phyloP scores from a whole-genome alignment of 1,140 invertebrate genomes.

The Pectinophora gossypiella region DNA sequence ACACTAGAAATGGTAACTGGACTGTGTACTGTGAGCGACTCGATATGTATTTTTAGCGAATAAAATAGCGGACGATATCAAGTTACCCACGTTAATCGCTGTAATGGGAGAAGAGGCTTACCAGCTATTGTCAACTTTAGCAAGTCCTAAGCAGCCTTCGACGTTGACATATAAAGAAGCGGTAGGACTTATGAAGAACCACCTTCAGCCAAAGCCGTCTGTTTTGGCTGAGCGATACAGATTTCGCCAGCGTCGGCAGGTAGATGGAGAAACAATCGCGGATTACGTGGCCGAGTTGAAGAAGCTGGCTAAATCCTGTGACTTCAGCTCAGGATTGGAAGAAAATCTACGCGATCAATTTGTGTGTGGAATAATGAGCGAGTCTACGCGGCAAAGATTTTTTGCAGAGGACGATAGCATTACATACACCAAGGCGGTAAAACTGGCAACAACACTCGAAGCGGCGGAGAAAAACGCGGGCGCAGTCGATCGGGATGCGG shows the following conservation, averaged over 20 bases:
- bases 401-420: conserved; percentile 6
- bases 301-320: conserved; percentile 4
- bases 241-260: conserved; percentile 7
- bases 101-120: conserved; percentile 6
- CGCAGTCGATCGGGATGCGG: background rate
- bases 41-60: background rate
- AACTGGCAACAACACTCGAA: conserved; percentile 1
- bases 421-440: conserved; percentile 4
- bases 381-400: background rate
- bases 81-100: conserved; percentile 1
- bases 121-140: background rate
- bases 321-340: background rate
- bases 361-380: conserved; percentile 8
- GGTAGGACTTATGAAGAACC: background rate
- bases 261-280: background rate
- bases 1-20: background rate
- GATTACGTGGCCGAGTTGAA: conserved; percentile 8
- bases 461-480: conserved; percentile 7
- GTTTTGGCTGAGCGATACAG: conserved; percentile 8
- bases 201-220: conserved; percentile 8
- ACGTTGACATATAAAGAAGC: background rate
- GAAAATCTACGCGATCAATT: conserved; percentile 12
- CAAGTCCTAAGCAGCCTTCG: conserved; percentile 3
- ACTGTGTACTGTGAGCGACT: background rate
- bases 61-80: background rate